Percentiles rank a stretch among this genome's conserved stretches.
phyloP scores from a whole-genome alignment of 1,140 invertebrate genomes.

The Bombyx mori region DNA sequence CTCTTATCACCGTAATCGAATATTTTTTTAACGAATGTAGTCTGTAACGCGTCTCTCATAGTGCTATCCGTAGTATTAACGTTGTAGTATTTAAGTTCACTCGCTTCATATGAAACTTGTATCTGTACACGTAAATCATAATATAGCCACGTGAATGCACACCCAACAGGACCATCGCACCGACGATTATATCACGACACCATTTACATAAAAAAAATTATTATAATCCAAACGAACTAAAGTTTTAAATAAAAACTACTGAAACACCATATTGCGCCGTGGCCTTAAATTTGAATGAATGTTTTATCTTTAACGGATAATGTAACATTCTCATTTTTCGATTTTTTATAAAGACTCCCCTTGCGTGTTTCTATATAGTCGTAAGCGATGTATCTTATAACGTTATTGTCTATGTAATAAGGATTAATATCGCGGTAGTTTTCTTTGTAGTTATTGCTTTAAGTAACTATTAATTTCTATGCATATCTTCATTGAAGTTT shows the following conservation, averaged over 20 bases:
- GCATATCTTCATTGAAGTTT: slow-evolving; percentile 65
- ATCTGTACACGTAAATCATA: too few relatives aligned
- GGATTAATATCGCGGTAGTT: slow-evolving; percentile 57
- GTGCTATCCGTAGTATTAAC: too few relatives aligned
- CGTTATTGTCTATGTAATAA: slow-evolving; percentile 17
- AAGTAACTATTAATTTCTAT: slow-evolving; percentile 62
- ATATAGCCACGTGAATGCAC: too few relatives aligned
- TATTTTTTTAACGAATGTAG: slow-evolving; percentile 58
- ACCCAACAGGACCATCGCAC: too few relatives aligned
- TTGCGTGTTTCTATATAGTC: slow-evolving; percentile 19
- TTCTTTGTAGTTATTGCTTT: slow-evolving; percentile 55
- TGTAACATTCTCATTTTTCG: too few relatives aligned
- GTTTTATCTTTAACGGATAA: slow-evolving; percentile 54
- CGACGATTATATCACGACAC: too few relatives aligned
- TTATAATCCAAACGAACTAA: too few relatives aligned
- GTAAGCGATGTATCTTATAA: slow-evolving; percentile 32
- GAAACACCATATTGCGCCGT: slow-evolving; percentile 68
- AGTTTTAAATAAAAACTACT: slow-evolving; percentile 55
- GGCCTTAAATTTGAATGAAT: slow-evolving; percentile 68
- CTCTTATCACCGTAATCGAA: slow-evolving; percentile 38
- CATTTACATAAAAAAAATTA: too few relatives aligned
- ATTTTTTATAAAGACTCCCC: background rate
- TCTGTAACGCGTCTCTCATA: slow-evolving; percentile 28
- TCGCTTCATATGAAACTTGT: too few relatives aligned
- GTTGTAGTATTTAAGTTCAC: too few relatives aligned